Evolutionary conservation across 2,797 vertebrate species (phyloP), one percentile per base, ranked within the genome.

Genomic region (Eulemur albifrons): DNA sequence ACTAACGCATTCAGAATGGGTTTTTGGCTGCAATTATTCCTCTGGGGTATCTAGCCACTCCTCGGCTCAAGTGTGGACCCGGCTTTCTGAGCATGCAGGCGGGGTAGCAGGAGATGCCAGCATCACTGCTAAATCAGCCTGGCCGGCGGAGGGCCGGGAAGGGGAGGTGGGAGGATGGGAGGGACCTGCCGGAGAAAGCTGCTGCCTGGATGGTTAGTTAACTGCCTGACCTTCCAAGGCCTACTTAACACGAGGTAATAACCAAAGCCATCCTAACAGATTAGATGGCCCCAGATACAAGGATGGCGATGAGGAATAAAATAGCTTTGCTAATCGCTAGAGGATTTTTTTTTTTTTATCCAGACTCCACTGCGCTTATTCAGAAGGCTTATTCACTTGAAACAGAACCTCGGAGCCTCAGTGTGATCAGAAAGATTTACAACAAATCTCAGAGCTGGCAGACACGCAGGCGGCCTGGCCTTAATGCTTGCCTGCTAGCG

Each of bases 201-300:
- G 45, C 90, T 14, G 15, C 93, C 93, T 40, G 81, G 95, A 89
- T 57, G 98, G 97, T 93, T 97, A 96, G 98, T 98, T 98, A 98
- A 98, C 98, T 97, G 98, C 96, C 96, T 97, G 98, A 98, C 98
- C 99, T 99, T 98, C 99, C 98, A 98, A 98, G 98, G 97, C 98
- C 98, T 96, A 97, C 98, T 98, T 98, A 97, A 98, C 97, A 90
- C 95, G 70, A 98, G 96, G 98, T 97, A 98, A 98, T 97, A 98
- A 98, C 97, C 98, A 96, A 98, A 98, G 97, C 98, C 98, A 96
- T 81, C 98, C 98, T 97, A 90, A 81, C 95, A 97, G 98, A 99
- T 99, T 98, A 99, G 99, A 98, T 99, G 99, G 98, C 98, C 99
- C 98, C 96, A 97, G 98, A 98, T 97, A 98, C 98, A 65, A 96